These are phyloP conservation scores for Drosophila stalkeri DNA, from an alignment of 2,888 invertebrate genomes.

Conservation along the genomic window DNA sequence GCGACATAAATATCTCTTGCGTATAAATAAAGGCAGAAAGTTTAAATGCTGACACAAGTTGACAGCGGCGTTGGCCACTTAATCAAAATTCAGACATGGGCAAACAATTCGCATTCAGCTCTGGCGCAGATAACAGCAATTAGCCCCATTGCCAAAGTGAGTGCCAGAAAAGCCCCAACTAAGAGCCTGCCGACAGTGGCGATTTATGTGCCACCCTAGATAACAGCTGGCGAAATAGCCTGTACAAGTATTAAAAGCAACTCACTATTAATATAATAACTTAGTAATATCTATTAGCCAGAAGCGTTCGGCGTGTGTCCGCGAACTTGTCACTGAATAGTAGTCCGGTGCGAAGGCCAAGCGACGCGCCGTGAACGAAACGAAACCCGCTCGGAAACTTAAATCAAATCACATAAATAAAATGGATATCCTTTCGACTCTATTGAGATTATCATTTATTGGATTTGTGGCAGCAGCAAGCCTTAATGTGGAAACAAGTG, in stretches of 20 bases:
- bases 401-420: neutral
- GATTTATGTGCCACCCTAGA: conserved; percentile 55
- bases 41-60: conserved; percentile 47
- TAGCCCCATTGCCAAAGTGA: conserved; percentile 38
- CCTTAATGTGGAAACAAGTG: neutral
- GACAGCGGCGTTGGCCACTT: conserved; percentile 68
- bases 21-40: conserved; percentile 62
- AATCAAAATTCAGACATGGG: conserved; percentile 77
- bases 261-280: conserved; percentile 76
- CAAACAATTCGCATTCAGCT: conserved; percentile 70
- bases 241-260: conserved; percentile 74
- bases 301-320: conserved; percentile 36
- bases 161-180: conserved; percentile 52
- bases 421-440: conserved; percentile 29
- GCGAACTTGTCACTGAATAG: conserved; percentile 56
- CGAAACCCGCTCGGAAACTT: conserved; percentile 1
- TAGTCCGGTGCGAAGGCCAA: conserved; percentile 62
- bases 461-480: conserved; percentile 28
- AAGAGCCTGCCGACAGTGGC: conserved; percentile 48
- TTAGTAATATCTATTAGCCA: conserved; percentile 76
- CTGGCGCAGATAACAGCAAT: conserved; percentile 66
- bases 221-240: conserved; percentile 62
- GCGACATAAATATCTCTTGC: conserved; percentile 54
- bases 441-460: conserved; percentile 33
- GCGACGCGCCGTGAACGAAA: conserved; percentile 54